phyloP scores from a whole-genome alignment of 2,888 invertebrate genomes.

The Microdon myrmicae region DNA sequence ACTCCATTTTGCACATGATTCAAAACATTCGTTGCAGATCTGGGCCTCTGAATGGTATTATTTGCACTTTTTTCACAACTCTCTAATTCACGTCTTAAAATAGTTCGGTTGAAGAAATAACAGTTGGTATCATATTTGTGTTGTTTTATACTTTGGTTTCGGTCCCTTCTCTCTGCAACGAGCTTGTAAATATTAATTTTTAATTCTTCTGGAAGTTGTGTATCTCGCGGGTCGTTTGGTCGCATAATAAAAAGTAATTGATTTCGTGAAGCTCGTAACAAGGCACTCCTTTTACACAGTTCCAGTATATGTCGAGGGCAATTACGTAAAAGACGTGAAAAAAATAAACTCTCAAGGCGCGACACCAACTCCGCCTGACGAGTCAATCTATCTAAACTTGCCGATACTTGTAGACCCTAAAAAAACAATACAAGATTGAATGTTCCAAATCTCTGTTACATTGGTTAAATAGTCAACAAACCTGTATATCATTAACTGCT shows the following conservation, averaged over 20 bases:
- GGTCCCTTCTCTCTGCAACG: slow-evolving; percentile 76
- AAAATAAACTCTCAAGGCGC: slow-evolving; percentile 83
- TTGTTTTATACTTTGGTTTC: slow-evolving; percentile 69
- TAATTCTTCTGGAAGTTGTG: slow-evolving; percentile 79
- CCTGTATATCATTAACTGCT: slow-evolving; percentile 84
- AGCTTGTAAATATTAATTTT: slow-evolving; percentile 79
- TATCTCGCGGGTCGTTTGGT: slow-evolving; percentile 86
- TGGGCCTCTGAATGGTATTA: slow-evolving; percentile 59
- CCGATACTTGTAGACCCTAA: slow-evolving; percentile 79
- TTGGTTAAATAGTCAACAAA: slow-evolving; percentile 61
- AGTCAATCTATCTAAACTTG: slow-evolving; percentile 81
- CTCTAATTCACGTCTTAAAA: slow-evolving; percentile 20
- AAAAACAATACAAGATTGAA: slow-evolving; percentile 61
- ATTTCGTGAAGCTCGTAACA: slow-evolving; percentile 79
- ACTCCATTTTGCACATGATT: slow-evolving; percentile 56
- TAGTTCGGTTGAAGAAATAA: slow-evolving; percentile 60
- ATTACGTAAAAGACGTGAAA: slow-evolving; percentile 78
- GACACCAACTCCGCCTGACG: slow-evolving; percentile 85
- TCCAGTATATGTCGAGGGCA: slow-evolving; percentile 74
- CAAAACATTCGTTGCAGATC: slow-evolving; percentile 63
- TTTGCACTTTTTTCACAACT: slow-evolving; percentile 47
- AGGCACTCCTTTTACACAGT: slow-evolving; percentile 77
- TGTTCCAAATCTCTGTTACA: too few species aligned
- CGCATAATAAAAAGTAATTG: slow-evolving; percentile 79
- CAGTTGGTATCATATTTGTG: slow-evolving; percentile 67